A percentile compares a stretch with the other conserved stretches of the same genome.
These are phyloP conservation scores for Phocoena sinus DNA, from an alignment of 2,113 vertebrate genomes.

Conservation along the genomic window DNA sequence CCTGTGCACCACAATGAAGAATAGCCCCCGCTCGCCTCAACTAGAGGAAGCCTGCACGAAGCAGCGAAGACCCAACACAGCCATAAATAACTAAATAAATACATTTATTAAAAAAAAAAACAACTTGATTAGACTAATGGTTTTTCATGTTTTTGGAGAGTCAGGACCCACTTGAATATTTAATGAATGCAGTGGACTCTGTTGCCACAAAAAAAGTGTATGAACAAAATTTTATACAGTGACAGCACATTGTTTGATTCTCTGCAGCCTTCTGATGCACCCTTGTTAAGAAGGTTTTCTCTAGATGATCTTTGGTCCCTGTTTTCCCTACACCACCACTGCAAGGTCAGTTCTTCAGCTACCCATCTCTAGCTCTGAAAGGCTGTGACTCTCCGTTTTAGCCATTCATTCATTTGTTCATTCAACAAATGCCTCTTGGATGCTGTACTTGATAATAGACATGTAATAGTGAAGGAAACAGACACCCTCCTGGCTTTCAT, in stretches of 20 bases:
- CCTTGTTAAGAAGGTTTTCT: not conserved
- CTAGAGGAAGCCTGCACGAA: too few relatives aligned
- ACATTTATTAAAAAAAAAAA: not conserved
- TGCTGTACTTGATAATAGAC: not conserved
- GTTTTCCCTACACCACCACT: not conserved
- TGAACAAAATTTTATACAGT: not conserved
- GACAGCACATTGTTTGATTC: not conserved
- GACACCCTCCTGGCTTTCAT: not conserved
- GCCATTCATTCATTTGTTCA: not conserved
- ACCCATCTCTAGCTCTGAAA: not conserved
- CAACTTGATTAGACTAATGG: not conserved
- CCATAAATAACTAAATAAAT: too few relatives aligned
- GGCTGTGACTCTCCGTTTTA: not conserved
- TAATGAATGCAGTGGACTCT: not conserved
- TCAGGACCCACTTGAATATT: not conserved
- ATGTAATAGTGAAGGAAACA: not conserved
- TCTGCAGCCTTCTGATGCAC: not conserved
- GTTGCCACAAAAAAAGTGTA: not conserved
- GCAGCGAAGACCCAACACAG: too few relatives aligned
- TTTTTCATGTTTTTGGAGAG: not conserved
- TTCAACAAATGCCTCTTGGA: not conserved
- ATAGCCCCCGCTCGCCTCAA: too few relatives aligned
- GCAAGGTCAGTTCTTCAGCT: not conserved
- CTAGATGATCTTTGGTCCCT: not conserved
- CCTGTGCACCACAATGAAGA: too few relatives aligned